These are phyloP conservation scores for Gavialis gangeticus DNA, from an alignment of 2,113 vertebrate genomes.

Conservation along the genomic window DNA sequence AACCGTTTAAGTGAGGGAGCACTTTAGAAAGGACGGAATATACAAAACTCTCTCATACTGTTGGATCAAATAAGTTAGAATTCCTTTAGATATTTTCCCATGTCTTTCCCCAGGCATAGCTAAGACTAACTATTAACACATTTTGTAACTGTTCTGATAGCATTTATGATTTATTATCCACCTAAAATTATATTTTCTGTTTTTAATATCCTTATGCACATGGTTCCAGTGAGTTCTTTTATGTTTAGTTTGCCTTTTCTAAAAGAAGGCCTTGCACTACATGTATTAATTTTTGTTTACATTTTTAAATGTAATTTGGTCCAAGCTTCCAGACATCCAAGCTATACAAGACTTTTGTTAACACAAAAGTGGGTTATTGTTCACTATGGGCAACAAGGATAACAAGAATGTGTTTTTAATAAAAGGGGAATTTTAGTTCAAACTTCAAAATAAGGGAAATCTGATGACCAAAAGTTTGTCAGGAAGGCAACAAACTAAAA, in stretches of 20 bases:
- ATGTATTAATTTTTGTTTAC: slow-evolving; percentile 69
- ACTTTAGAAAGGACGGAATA: slow-evolving; percentile 3
- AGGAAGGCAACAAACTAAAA: slow-evolving; percentile 87
- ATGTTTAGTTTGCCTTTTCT: slow-evolving; percentile 64
- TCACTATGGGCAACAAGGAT: slow-evolving; percentile 81
- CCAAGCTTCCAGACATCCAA: slow-evolving; percentile 72
- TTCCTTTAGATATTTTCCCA: neutral
- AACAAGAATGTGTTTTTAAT: slow-evolving; percentile 85
- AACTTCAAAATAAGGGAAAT: slow-evolving; percentile 85
- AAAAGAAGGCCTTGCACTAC: slow-evolving; percentile 70
- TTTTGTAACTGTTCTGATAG: slow-evolving; percentile 35
- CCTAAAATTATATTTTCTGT: neutral
- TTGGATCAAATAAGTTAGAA: neutral
- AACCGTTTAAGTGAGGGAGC: neutral
- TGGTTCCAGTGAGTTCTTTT: slow-evolving; percentile 56
- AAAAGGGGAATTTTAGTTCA: slow-evolving; percentile 83
- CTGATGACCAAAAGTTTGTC: slow-evolving; percentile 88
- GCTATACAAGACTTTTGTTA: slow-evolving; percentile 79
- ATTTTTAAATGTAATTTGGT: slow-evolving; percentile 73
- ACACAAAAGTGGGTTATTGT: slow-evolving; percentile 80
- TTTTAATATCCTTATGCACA: slow-evolving; percentile 52
- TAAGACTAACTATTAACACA: neutral
- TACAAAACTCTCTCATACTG: neutral
- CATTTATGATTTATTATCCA: neutral
- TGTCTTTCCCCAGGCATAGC: neutral